Conservation (phyloP, 2,113 vertebrate species). For the Onychostruthus taczanowskii region DNA sequence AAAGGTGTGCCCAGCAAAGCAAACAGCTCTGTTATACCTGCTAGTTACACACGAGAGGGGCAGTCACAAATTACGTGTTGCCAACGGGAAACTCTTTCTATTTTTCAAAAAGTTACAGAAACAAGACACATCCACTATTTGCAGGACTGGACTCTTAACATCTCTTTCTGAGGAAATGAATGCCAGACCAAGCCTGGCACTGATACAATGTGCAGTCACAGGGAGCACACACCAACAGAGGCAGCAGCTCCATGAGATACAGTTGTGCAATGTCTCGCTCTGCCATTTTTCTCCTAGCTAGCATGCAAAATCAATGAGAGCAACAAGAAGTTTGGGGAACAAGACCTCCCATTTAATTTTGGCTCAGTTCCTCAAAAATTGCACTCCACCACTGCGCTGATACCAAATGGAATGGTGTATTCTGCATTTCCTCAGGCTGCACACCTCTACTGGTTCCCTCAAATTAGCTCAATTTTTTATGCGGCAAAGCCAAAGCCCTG, state of each 20-base stretch:
- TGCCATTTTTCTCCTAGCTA: not conserved
- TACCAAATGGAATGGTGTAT: not conserved
- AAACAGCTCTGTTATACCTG: not conserved
- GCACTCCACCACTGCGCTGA: not conserved
- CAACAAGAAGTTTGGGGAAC: not conserved
- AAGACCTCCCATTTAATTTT: not conserved
- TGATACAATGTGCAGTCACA: fast-evolving
- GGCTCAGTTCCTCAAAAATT: not conserved
- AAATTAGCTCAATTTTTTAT: not conserved
- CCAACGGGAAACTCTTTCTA: not conserved
- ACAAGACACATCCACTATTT: not conserved
- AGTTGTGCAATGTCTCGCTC: not conserved
- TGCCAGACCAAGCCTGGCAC: not conserved
- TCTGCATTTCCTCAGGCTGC: not conserved
- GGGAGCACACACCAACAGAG: fast-evolving
- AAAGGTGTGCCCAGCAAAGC: not conserved
- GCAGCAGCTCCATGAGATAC: fast-evolving
- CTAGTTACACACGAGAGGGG: not conserved
- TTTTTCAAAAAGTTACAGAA: not conserved
- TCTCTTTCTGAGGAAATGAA: not conserved
- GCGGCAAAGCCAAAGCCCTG: not conserved
- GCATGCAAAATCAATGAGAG: not conserved
- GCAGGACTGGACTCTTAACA: not conserved
- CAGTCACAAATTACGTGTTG: not conserved
- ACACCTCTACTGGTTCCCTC: not conserved